Conservation (phyloP, 2,113 vertebrate species). For the Alectura lathami region DNA sequence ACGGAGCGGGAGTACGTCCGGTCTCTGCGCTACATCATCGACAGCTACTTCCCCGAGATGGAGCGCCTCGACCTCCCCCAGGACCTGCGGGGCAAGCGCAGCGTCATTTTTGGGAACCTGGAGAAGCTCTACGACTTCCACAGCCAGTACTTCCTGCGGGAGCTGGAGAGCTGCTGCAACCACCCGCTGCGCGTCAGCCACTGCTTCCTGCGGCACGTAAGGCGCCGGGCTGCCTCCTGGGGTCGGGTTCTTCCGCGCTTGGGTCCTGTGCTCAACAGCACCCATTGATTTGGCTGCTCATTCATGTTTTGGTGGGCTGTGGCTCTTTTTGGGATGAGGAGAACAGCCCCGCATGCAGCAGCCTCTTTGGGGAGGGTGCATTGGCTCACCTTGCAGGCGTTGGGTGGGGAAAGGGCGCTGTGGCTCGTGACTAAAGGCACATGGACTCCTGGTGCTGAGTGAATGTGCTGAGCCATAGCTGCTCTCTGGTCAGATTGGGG, state of each 20-base stretch:
- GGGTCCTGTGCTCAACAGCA: not conserved
- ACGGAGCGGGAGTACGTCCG: constrained; percentile 93
- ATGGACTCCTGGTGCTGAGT: too few relatives aligned
- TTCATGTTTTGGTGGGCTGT: not conserved
- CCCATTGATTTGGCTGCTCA: not conserved
- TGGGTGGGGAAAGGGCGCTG: too few relatives aligned
- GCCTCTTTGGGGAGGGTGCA: too few relatives aligned
- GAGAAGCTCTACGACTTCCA: constrained; percentile 95
- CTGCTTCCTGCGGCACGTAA: constrained; percentile 94
- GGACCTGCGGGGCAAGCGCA: constrained; percentile 91
- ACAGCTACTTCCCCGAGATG: constrained; percentile 94
- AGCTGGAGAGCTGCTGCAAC: constrained; percentile 92
- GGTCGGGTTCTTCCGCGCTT: fast-evolving
- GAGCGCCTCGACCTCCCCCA: constrained; percentile 90
- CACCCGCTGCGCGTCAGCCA: constrained; percentile 90
- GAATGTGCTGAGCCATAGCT: too few relatives aligned
- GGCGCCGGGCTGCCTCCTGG: not conserved
- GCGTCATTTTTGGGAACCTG: constrained; percentile 92
- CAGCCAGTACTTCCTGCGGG: constrained; percentile 90
- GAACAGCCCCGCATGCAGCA: too few relatives aligned
- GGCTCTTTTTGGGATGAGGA: not conserved
- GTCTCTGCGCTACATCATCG: constrained; percentile 88
- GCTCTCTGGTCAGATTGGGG: too few relatives aligned
- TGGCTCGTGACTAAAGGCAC: too few relatives aligned
- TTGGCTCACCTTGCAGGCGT: too few relatives aligned